These are phyloP conservation scores for Hesperophylax magnus DNA, from an alignment of 1,140 invertebrate genomes.

Conservation along the genomic window DNA sequence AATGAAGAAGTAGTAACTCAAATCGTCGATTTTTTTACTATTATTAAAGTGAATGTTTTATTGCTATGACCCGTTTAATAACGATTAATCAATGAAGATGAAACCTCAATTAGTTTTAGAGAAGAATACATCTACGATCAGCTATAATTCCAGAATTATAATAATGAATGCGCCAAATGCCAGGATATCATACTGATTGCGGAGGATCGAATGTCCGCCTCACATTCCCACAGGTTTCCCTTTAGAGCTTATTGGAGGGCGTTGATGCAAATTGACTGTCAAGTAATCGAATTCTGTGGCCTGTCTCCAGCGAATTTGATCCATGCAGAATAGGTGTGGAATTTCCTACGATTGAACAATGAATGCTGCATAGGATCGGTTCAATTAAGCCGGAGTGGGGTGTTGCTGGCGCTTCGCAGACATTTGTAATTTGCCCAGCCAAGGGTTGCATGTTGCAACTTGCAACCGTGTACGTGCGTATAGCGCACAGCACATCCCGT, in stretches of 20 bases:
- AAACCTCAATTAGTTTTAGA: too few relatives aligned
- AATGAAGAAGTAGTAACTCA: too few relatives aligned
- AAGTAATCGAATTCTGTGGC: not conserved
- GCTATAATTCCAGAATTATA: not conserved
- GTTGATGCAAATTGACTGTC: conserved; percentile 1
- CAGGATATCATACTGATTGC: not conserved
- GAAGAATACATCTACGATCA: too few relatives aligned
- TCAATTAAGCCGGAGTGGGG: conserved; percentile 49
- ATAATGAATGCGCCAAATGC: not conserved
- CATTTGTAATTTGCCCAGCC: conserved; percentile 45
- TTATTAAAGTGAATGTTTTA: too few relatives aligned
- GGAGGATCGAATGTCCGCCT: conserved; percentile 7
- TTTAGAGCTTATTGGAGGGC: conserved; percentile 1
- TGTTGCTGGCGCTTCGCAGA: conserved; percentile 40
- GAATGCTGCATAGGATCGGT: not conserved
- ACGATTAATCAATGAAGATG: too few relatives aligned
- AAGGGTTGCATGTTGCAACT: conserved; percentile 1
- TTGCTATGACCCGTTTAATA: too few relatives aligned
- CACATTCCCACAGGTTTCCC: not conserved
- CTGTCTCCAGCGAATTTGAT: conserved; percentile 12
- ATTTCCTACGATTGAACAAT: conserved; percentile 4
- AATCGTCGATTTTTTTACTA: too few relatives aligned
- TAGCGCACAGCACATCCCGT: not conserved
- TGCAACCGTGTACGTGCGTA: not conserved
- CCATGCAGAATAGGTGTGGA: not conserved